phyloP scores from a whole-genome alignment of 2,113 vertebrate genomes.

The Tautogolabrus adspersus region DNA sequence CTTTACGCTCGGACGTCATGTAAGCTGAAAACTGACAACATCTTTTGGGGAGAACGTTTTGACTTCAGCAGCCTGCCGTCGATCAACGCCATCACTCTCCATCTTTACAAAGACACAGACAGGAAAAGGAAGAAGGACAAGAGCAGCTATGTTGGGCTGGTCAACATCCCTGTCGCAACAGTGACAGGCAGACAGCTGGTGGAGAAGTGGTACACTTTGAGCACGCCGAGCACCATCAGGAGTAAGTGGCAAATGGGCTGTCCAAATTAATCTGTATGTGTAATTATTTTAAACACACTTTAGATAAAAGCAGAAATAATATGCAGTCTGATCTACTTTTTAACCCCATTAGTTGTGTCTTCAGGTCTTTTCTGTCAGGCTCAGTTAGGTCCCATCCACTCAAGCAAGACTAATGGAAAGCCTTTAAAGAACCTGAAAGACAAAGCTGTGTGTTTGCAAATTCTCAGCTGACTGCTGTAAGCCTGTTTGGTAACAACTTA shows the following conservation, averaged over 20 bases:
- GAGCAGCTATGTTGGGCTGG: conserved; percentile 94
- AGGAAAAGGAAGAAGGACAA: conserved; percentile 99
- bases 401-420: neutral
- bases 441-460: neutral
- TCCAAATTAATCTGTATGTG: neutral
- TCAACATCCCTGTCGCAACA: conserved; percentile 89
- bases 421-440: neutral
- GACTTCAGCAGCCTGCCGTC: conserved; percentile 95
- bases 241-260: conserved; percentile 4
- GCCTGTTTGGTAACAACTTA: neutral
- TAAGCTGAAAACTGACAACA: conserved; percentile 96
- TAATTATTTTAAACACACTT: no score
- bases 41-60: conserved; percentile 99
- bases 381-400: neutral
- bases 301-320: no score
- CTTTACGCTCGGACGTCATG: conserved; percentile 97
- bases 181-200: conserved; percentile 94
- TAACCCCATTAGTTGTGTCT: neutral
- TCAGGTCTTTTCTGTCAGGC: neutral
- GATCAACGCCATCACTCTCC: conserved; percentile 89
- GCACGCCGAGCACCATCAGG: conserved; percentile 88
- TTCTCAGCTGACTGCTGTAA: neutral
- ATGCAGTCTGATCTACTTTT: no score
- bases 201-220: conserved; percentile 96
- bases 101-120: conserved; percentile 97